Percentiles rank a stretch among this genome's conserved stretches.
phyloP scores from a whole-genome alignment of 2,797 vertebrate genomes.

The Linurgus olivaceus region DNA sequence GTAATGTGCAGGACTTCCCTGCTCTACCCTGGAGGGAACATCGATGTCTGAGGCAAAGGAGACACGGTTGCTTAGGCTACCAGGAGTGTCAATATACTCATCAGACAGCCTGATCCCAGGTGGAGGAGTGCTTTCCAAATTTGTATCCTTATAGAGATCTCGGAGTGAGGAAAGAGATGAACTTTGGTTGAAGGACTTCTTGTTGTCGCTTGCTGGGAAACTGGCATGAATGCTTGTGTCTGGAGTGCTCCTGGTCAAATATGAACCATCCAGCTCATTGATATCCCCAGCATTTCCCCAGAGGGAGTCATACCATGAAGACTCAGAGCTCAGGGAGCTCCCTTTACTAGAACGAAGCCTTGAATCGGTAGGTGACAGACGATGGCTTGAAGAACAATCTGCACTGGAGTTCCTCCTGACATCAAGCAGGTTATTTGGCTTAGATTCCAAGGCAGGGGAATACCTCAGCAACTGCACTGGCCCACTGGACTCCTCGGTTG shows the following conservation, averaged over 20 bases:
- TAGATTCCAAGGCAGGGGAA: conserved; percentile 82
- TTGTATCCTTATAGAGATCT: conserved; percentile 82
- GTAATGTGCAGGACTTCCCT: conserved; percentile 77
- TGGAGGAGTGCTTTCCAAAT: conserved; percentile 77
- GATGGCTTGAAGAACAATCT: conserved; percentile 67
- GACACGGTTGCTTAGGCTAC: conserved; percentile 76
- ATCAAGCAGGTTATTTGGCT: conserved; percentile 64
- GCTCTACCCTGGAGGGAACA: conserved; percentile 80
- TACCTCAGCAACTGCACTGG: conserved; percentile 93
- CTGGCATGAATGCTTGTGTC: conserved; percentile 74
- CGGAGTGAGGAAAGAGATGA: conserved; percentile 82
- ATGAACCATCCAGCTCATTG: conserved; percentile 80
- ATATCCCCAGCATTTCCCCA: conserved; percentile 85
- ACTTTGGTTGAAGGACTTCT: conserved; percentile 80
- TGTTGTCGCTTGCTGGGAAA: conserved; percentile 55
- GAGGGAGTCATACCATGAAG: conserved; percentile 94
- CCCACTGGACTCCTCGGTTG: conserved; percentile 77
- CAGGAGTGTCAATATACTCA: conserved; percentile 70
- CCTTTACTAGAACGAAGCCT: conserved; percentile 89
- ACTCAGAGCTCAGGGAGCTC: conserved; percentile 91
- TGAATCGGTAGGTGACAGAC: conserved; percentile 76
- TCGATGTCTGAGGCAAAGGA: conserved; percentile 88
- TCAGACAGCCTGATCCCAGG: conserved; percentile 75
- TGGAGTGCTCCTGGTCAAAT: conserved; percentile 70
- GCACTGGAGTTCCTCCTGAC: conserved; percentile 72